Percentiles rank a stretch among this genome's conserved stretches.
phyloP scores from a whole-genome alignment of 2,888 invertebrate species.

The Xiphydria camelus region DNA sequence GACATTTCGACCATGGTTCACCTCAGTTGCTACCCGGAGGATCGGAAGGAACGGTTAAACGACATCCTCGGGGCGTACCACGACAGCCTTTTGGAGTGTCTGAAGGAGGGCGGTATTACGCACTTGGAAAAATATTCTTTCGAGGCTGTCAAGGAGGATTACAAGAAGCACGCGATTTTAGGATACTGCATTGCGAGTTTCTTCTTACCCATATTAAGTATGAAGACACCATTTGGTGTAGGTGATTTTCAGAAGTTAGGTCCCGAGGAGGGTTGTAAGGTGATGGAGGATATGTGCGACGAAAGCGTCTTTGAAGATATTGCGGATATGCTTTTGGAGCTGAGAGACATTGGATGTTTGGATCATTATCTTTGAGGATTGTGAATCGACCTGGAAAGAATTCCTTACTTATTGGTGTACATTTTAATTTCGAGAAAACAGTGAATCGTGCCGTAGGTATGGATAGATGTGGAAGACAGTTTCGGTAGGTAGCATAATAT shows the following conservation, averaged over 20 bases:
- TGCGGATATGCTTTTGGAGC: constrained; percentile 41
- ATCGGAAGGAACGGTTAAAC: constrained; percentile 22
- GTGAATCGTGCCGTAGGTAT: too few species aligned
- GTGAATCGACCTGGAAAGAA: too few species aligned
- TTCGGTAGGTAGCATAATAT: too few species aligned
- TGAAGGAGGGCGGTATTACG: constrained; percentile 31
- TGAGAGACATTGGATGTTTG: constrained; percentile 37
- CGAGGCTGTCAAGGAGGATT: constrained; percentile 38
- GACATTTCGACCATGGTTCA: constrained; percentile 45
- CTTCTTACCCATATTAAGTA: too few species aligned
- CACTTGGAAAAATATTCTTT: constrained; percentile 35
- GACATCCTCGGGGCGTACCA: constrained; percentile 38
- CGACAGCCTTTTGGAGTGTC: constrained; percentile 25
- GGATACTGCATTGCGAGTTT: constrained; percentile 39
- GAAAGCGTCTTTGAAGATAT: constrained; percentile 17
- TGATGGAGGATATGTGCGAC: not conserved
- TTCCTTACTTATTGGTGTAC: too few species aligned
- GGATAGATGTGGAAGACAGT: too few species aligned
- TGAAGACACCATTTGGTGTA: too few species aligned
- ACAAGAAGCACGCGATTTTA: constrained; percentile 30
- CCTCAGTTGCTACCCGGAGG: constrained; percentile 25
- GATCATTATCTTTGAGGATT: constrained; percentile 20
- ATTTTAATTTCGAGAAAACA: too few species aligned
- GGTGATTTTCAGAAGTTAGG: too few species aligned
- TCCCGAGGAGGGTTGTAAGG: not conserved